A percentile compares a stretch with the other conserved stretches of the same genome.
These are phyloP conservation scores for Marcusenius ussheri DNA, from an alignment of 2,113 vertebrate species.

Conservation along the genomic window DNA sequence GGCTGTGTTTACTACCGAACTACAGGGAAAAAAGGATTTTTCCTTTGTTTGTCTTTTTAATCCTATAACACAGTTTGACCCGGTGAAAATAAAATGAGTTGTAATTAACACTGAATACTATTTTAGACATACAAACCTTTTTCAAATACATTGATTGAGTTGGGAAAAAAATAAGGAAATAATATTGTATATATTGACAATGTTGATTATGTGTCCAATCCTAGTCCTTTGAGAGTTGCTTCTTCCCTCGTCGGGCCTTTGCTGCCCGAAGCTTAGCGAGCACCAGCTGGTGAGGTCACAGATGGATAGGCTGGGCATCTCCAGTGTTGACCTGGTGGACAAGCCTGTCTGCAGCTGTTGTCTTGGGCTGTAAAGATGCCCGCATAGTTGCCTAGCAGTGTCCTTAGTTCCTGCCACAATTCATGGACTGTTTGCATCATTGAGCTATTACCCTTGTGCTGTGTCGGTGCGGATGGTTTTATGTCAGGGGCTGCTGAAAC, in stretches of 20 bases:
- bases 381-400: background rate
- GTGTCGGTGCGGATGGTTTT: background rate
- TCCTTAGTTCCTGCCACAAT: background rate
- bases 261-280: background rate
- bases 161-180: background rate
- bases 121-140: background rate
- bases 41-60: background rate
- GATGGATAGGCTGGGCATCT: background rate
- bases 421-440: background rate
- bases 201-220: background rate
- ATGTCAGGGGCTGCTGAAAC: background rate
- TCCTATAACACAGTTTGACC: background rate
- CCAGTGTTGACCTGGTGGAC: background rate
- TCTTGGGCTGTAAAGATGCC: background rate
- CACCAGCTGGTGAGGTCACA: background rate
- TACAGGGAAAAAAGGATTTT: background rate
- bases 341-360: background rate
- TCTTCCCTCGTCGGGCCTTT: background rate
- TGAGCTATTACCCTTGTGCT: background rate
- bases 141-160: background rate
- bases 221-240: background rate
- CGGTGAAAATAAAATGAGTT: background rate
- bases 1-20: background rate
- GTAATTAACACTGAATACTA: background rate
- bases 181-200: background rate